Evolutionary conservation across 2,888 invertebrate genomes (phyloP), one percentile per base, ranked within the genome.

Genomic region (Eutolmus rufibarbis): DNA sequence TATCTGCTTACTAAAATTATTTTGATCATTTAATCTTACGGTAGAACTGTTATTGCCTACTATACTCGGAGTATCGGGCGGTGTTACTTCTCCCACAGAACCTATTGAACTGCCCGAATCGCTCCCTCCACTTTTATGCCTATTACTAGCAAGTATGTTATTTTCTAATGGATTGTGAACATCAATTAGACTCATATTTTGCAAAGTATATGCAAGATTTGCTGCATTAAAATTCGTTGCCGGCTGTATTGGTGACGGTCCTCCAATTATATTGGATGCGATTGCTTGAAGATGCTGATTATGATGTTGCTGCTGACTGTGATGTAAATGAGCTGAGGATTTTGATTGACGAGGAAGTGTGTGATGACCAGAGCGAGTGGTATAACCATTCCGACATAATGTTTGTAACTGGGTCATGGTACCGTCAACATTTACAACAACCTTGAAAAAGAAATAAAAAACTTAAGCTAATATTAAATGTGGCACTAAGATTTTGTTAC

Each of bases 81-180:
- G 92, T 82, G 92, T 91, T 88, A 91, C 90, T 81, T 93, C 92
- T 31, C 92, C 92, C 16, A 91, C 91, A n/a, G 92, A 92, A 34
- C 92, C 92, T 89, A 92, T 91, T n/a, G 92, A 92, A 88, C 93
- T 92, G 40, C 92, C 92, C 2, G 93, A 92, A 89, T 93, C 92
- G 88, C 93, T 93, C 66, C 66, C 66, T 14, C 90, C 89, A 76
- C 91, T 91, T 88, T 92, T 92, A 88, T 90, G 91, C 19, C 91
- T 91, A 89, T 91, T 91, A 43, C 74, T 88, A 86, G 28, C 77
- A 79, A 88, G 23, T 76, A 87, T 81, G 77, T 87, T 88, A 88
- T 88, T 77, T 82, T 82, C 81, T 87, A 88, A 51, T 88, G 88
- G 37, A 89, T 89, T 78, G 9, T 87, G 88, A 31, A 89, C 89